Conservation (phyloP, 2,113 vertebrate genomes). For the Gambusia holbrooki region DNA sequence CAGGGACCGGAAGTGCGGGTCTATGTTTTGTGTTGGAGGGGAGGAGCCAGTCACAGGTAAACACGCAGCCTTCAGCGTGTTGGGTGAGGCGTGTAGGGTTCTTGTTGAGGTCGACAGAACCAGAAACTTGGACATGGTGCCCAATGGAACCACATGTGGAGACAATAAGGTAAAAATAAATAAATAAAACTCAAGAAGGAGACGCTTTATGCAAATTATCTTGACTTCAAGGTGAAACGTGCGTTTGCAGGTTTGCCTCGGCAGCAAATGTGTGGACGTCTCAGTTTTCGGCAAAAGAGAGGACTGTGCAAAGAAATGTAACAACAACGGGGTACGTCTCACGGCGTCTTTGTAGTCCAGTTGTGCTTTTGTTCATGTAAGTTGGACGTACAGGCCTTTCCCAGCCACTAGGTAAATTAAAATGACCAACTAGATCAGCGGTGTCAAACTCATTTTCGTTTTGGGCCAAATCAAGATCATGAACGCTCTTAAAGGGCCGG, state of each 20-base stretch:
- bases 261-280: conserved; percentile 81
- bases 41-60: conserved; percentile 62
- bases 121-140: conserved; percentile 78
- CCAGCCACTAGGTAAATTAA: too few relatives aligned
- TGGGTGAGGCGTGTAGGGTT: conserved; percentile 41
- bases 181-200: too few relatives aligned
- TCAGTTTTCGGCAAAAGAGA: conserved; percentile 78
- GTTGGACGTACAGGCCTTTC: background rate
- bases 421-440: too few relatives aligned
- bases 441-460: too few relatives aligned
- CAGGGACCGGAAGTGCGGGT: conserved; percentile 84
- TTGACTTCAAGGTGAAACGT: background rate
- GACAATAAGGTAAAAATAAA: conserved; percentile 78
- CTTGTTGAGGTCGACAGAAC: conserved; percentile 61
- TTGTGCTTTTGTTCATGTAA: background rate
- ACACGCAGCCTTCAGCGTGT: conserved; percentile 51
- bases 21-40: conserved; percentile 82
- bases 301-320: conserved; percentile 86
- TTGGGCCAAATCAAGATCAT: too few relatives aligned
- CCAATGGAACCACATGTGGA: conserved; percentile 83
- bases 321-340: conserved; percentile 80
- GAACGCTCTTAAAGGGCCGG: too few relatives aligned
- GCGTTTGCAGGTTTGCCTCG: conserved; percentile 84
- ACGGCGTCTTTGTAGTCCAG: background rate
- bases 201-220: rapidly evolving